Percentiles rank a stretch among this genome's conserved stretches.
phyloP scores from a whole-genome alignment of 2,888 invertebrate genomes.

The Diarsia mendica region DNA sequence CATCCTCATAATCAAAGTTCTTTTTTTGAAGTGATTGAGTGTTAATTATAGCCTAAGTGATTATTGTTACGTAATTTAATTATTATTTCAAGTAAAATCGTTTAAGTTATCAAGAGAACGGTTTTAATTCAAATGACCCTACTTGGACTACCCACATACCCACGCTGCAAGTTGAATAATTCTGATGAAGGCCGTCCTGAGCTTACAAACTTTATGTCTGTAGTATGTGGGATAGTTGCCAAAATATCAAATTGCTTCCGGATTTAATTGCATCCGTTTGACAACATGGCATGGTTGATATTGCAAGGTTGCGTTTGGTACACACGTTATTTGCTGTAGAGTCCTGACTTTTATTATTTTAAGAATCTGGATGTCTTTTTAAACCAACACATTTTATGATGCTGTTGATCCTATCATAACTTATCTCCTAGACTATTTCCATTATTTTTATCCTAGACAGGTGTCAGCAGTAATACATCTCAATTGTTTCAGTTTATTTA shows the following conservation, averaged over 20 bases:
- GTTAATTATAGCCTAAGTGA: too few relatives aligned
- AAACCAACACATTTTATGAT: not conserved
- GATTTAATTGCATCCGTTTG: conserved; percentile 5
- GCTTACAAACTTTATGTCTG: too few relatives aligned
- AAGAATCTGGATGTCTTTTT: not conserved
- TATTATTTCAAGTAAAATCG: too few relatives aligned
- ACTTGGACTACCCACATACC: too few relatives aligned
- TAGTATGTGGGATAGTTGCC: conserved; percentile 22
- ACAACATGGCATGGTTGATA: not conserved
- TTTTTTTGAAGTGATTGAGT: too few relatives aligned
- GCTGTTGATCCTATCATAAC: conserved; percentile 20
- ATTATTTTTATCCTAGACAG: conserved; percentile 43
- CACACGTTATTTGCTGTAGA: not conserved
- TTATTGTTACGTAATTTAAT: too few relatives aligned
- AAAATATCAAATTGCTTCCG: conserved; percentile 31
- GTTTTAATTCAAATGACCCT: too few relatives aligned
- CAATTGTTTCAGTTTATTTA: conserved; percentile 77
- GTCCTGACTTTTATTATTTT: not conserved
- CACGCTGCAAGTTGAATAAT: too few relatives aligned
- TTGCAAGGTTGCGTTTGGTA: not conserved
- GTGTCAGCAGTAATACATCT: conserved; percentile 58
- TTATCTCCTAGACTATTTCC: conserved; percentile 21
- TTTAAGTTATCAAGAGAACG: too few relatives aligned
- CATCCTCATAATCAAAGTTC: too few relatives aligned
- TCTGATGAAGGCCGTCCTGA: too few relatives aligned